Base-by-base conservation (phyloP, 2,797 vertebrate genomes). In the Falco naumanni region DNA sequence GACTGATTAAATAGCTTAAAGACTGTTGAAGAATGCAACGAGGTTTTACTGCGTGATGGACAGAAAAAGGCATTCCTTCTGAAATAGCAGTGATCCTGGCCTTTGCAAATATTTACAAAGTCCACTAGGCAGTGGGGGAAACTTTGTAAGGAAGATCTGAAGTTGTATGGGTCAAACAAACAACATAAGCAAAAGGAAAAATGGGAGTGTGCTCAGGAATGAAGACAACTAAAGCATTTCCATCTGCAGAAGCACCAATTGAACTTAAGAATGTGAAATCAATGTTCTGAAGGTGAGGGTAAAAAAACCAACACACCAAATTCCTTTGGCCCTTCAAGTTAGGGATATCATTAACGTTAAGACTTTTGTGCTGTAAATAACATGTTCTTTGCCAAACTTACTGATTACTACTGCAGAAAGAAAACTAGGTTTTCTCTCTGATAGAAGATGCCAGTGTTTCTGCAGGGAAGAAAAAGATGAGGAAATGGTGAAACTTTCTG, bases 151-250 rank as follows among this genome's bases (percentile, higher is more conserved):
- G 54, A 69, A 47, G 21, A 2, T 11, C 26, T 63, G 34, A 86
- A 93, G 11, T 20, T 86, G 7, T 16, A 18, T 34, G 34, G 14
- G 24, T 68, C 19, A 50, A 60, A 60, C 9, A 25, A 28, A 24
- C 22, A 74, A 37, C 10, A 15, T 51, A 59, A 84, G 14, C 16
- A 70, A 66, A 37, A 83, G 6, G 7, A 25, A 89, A 66, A 85
- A 66, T 11, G 3, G 13, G 13, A 64, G 2, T 34, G 2, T 56
- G 18, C 21, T 64, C 61, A 13, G 16, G 29, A 82, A 10, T 0
- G 3, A 85, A 60, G 26, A 24, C 5, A 72, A 22, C 4, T n/a
- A n/a, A 8, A 19, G 28, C 0, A 0, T 26, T 19, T 82, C 26
- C 34, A 28, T 22, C n/a, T 87, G 25, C 16, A 50, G 21, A 75